Conservation (phyloP, 2,113 vertebrate genomes). For the Oncorhynchus nerka region DNA sequence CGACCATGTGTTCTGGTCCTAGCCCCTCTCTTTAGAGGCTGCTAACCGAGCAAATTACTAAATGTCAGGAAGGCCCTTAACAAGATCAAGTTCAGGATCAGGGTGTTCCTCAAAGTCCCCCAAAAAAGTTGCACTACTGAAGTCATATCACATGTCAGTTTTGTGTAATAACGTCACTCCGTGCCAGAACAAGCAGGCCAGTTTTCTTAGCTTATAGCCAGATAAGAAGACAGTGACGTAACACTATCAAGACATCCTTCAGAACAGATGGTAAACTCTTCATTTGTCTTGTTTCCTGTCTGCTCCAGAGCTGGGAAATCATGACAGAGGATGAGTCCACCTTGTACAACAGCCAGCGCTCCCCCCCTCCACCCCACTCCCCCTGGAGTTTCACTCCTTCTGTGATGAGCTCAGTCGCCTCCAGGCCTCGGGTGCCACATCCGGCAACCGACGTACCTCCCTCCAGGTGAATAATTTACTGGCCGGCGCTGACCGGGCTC, state of each 20-base stretch:
- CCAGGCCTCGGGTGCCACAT: conserved; percentile 64
- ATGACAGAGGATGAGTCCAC: conserved; percentile 84
- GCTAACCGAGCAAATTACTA: not conserved
- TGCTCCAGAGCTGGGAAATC: conserved; percentile 89
- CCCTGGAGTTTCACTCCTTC: conserved; percentile 54
- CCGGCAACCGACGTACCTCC: conserved; percentile 65
- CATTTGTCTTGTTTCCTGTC: not conserved
- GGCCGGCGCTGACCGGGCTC: conserved; percentile 7
- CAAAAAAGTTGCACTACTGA: not conserved
- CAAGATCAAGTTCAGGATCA: not conserved
- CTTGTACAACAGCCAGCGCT: conserved; percentile 67
- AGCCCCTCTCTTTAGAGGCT: not conserved
- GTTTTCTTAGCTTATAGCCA: not conserved
- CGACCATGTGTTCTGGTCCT: not conserved
- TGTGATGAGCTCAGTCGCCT: conserved; percentile 76
- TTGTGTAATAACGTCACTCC: not conserved
- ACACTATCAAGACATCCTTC: not conserved
- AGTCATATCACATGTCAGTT: conserved; percentile 9
- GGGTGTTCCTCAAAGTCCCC: not conserved
- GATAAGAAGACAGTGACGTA: not conserved
- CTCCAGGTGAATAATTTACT: conserved; percentile 73
- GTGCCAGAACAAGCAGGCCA: not conserved
- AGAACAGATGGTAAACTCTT: not conserved
- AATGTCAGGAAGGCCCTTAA: not conserved
- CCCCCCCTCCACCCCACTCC: conserved; percentile 54